A percentile compares a stretch with the other conserved stretches of the same genome.
Conservation (phyloP, 2,113 vertebrate genomes). For the Budorcas taxicolor region DNA sequence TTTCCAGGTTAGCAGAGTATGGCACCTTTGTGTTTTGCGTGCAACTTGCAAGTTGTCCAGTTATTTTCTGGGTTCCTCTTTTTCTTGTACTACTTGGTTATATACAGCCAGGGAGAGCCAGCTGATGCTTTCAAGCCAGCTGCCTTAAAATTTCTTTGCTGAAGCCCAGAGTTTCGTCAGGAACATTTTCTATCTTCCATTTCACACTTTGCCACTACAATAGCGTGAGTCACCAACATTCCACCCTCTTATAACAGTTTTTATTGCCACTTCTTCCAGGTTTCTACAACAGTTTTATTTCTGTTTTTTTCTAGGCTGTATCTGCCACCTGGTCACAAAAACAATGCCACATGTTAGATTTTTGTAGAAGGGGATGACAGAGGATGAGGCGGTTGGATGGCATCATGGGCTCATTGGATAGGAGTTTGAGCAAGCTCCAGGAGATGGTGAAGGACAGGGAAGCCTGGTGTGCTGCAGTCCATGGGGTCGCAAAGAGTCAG, state of each 20-base stretch:
- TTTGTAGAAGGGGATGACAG: neutral
- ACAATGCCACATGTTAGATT: neutral
- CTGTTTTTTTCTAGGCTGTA: neutral
- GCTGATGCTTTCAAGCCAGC: neutral
- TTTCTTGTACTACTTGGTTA: neutral
- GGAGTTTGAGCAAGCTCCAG: neutral
- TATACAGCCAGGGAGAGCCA: neutral
- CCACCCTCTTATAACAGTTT: neutral
- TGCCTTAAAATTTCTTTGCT: neutral
- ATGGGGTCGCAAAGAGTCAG: neutral
- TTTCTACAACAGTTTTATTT: neutral
- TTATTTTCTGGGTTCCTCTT: conserved; percentile 2
- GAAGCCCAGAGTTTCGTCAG: neutral
- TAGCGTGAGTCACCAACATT: neutral
- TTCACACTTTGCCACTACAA: neutral
- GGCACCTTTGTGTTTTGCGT: neutral
- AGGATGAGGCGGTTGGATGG: neutral
- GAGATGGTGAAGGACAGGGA: neutral
- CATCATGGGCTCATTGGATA: neutral
- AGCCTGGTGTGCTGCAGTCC: neutral
- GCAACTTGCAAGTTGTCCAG: neutral
- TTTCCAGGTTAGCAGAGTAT: neutral
- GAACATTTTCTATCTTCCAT: neutral
- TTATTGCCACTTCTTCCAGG: neutral
- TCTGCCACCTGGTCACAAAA: neutral